Conservation (phyloP, 1,140 invertebrate species). For the Grapholita molesta region DNA sequence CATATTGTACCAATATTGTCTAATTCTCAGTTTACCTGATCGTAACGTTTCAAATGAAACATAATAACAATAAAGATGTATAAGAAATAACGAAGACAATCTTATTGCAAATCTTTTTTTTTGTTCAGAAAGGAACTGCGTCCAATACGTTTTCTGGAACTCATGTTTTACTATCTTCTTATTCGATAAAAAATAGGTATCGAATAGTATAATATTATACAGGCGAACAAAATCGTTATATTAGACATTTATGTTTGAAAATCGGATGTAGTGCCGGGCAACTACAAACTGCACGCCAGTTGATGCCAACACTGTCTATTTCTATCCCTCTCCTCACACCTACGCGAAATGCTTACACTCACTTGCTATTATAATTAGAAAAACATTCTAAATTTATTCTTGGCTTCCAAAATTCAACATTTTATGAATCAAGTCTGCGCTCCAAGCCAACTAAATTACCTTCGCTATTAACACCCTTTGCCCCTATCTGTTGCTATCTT, state of each 20-base stretch:
- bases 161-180: too few relatives aligned
- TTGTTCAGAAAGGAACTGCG: too few relatives aligned
- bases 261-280: conserved; percentile 22
- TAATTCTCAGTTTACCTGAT: too few relatives aligned
- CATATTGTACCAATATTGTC: too few relatives aligned
- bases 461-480: conserved; percentile 3
- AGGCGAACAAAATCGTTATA: conserved; percentile 18
- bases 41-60: too few relatives aligned
- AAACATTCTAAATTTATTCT: conserved; percentile 58
- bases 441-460: background rate
- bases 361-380: conserved; percentile 74
- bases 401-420: conserved; percentile 20
- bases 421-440: conserved; percentile 4
- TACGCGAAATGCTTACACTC: conserved; percentile 74
- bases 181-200: too few relatives aligned
- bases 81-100: too few relatives aligned
- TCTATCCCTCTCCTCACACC: conserved; percentile 51
- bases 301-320: conserved; percentile 68
- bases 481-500: conserved; percentile 29
- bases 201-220: too few relatives aligned
- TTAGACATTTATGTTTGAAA: conserved; percentile 21
- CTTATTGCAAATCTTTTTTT: too few relatives aligned
- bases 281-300: conserved; percentile 37
- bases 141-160: too few relatives aligned
- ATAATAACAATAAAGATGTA: too few relatives aligned